Conservation (phyloP, 2,888 invertebrate genomes). For the Athalia circularis region DNA sequence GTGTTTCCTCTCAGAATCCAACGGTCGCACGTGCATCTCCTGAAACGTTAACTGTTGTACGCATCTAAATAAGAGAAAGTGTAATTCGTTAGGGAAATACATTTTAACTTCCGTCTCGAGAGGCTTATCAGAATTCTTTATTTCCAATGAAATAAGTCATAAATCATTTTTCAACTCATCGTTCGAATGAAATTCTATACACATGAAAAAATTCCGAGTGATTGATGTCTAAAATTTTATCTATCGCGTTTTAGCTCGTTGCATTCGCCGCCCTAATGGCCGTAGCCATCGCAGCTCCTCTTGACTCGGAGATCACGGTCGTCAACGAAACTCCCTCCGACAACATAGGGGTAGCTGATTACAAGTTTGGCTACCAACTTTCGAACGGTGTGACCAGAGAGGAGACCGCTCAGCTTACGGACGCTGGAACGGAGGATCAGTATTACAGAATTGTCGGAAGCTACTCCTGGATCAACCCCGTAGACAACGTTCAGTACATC, state of each 20-base stretch:
- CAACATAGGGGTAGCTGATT: slow-evolving; percentile 64
- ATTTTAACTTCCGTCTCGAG: no score
- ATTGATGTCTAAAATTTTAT: background rate
- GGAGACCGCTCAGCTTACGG: slow-evolving; percentile 1
- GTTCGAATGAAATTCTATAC: background rate
- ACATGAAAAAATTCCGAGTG: background rate
- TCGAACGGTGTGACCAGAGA: slow-evolving; percentile 55
- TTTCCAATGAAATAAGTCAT: background rate
- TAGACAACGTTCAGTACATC: background rate
- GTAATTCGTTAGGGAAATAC: no score
- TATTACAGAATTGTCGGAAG: background rate
- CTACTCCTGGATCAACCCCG: background rate
- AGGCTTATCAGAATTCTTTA: no score
- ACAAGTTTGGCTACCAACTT: slow-evolving; percentile 61
- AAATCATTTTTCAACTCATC: background rate
- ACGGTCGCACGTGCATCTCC: background rate
- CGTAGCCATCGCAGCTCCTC: slow-evolving; percentile 59
- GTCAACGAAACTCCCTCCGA: slow-evolving; percentile 60
- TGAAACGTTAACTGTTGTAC: no score
- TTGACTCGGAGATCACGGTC: slow-evolving; percentile 48
- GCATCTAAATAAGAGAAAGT: no score
- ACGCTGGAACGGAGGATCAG: background rate
- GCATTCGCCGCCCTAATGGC: slow-evolving; percentile 61
- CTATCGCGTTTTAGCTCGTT: slow-evolving; percentile 53
- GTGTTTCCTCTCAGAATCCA: background rate